These are phyloP conservation scores for Chaenocephalus aceratus DNA, from an alignment of 2,113 vertebrate species.

Conservation along the genomic window DNA sequence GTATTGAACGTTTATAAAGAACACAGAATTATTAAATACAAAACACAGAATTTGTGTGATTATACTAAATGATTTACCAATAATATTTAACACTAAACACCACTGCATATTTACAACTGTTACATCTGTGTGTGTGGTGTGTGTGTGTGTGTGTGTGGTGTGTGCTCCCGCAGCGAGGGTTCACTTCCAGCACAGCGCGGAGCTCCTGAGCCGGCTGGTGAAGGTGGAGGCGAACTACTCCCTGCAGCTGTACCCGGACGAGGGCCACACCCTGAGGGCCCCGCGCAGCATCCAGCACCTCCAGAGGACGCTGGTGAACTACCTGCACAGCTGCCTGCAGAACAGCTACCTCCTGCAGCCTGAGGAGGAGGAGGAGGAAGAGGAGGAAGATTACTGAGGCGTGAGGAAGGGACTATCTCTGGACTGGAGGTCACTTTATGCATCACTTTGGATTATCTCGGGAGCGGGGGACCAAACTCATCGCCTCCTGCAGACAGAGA, in stretches of 20 bases:
- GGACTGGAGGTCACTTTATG: slow-evolving; percentile 59
- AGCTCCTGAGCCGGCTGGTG: slow-evolving; percentile 85
- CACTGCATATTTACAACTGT: no score
- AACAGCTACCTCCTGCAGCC: slow-evolving; percentile 62
- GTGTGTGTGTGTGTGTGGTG: background rate
- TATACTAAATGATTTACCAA: no score
- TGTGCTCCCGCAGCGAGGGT: slow-evolving; percentile 75
- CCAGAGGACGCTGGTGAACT: slow-evolving; percentile 80
- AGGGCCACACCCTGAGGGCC: slow-evolving; percentile 82
- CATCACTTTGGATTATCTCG: slow-evolving; percentile 67
- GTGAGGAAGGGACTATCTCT: slow-evolving; percentile 47
- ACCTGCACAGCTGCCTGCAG: slow-evolving; percentile 84
- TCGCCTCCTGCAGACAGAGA: slow-evolving; percentile 15
- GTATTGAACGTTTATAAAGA: no score
- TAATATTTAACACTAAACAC: no score
- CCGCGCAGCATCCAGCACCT: slow-evolving; percentile 82
- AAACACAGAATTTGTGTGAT: no score
- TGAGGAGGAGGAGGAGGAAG: slow-evolving; percentile 67
- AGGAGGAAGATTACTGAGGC: slow-evolving; percentile 81
- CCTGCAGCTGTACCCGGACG: slow-evolving; percentile 87
- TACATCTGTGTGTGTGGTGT: no score
- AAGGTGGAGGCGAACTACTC: slow-evolving; percentile 86
- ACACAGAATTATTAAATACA: no score
- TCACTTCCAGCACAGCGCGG: slow-evolving; percentile 89
- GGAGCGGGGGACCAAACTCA: slow-evolving; percentile 75